Percentiles rank a stretch among this genome's conserved stretches.
Conservation (phyloP, 23 tunicate species). For the Phallusia fumigata region DNA sequence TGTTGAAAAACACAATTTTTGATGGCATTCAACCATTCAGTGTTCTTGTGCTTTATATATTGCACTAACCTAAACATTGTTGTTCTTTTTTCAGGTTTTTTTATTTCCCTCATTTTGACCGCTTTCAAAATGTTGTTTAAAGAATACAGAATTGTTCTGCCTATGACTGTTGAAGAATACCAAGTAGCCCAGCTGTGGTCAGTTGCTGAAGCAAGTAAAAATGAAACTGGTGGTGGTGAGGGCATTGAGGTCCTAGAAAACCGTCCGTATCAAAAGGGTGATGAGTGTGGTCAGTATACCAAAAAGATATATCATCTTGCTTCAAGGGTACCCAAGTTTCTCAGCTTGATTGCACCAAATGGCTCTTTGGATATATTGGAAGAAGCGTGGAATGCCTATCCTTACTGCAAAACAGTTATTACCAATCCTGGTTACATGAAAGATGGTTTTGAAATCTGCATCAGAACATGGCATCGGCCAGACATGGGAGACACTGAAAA, state of each 20-base stretch:
- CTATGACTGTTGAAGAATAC: constrained; percentile 96
- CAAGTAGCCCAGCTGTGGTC: constrained; percentile 94
- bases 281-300: constrained; percentile 79
- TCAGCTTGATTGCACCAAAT: constrained; percentile 66
- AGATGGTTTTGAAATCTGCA: constrained; percentile 54
- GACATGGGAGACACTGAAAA: constrained; percentile 77
- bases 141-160: constrained; percentile 89
- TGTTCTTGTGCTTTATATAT: too few relatives aligned
- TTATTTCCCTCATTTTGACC: too few relatives aligned
- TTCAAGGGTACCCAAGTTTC: constrained; percentile 76
- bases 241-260: constrained; percentile 86
- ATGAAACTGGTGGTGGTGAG: constrained; percentile 99
- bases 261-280: constrained; percentile 66
- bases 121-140: constrained; percentile 41
- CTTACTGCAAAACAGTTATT: constrained; percentile 81
- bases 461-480: constrained; percentile 52
- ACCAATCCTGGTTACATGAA: constrained; percentile 83
- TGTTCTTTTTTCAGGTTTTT: too few relatives aligned
- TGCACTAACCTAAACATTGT: too few relatives aligned
- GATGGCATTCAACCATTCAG: too few relatives aligned
- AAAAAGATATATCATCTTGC: constrained; percentile 78
- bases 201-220: constrained; percentile 94
- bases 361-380: constrained; percentile 66
- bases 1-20: too few relatives aligned
- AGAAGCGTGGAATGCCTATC: constrained; percentile 97